These are phyloP conservation scores for Chionodraco myersi DNA, from an alignment of 2,113 vertebrate genomes.

Conservation along the genomic window DNA sequence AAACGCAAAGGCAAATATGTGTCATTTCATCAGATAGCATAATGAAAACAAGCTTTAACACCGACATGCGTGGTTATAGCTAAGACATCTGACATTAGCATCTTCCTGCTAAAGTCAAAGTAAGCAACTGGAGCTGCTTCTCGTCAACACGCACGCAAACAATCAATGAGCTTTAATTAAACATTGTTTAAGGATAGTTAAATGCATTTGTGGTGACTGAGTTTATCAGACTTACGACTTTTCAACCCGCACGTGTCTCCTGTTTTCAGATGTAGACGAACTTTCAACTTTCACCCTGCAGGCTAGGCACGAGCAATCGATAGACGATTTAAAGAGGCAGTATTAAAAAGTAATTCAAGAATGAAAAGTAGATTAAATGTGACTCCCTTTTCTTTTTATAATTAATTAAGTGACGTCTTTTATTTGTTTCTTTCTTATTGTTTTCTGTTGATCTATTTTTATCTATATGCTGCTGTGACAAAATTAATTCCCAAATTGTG, in stretches of 20 bases:
- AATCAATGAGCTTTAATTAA: accelerated
- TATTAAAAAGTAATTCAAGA: too few species aligned
- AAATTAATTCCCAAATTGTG: too few species aligned
- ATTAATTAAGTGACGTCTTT: too few species aligned
- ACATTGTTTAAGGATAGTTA: background rate
- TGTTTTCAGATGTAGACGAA: constrained; percentile 48
- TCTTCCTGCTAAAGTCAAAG: background rate
- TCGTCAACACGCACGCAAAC: background rate
- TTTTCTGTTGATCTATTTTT: too few species aligned
- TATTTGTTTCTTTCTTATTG: too few species aligned
- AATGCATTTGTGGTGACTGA: accelerated
- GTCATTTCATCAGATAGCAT: too few species aligned
- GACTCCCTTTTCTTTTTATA: too few species aligned
- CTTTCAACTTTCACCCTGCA: constrained; percentile 66
- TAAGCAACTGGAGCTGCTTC: background rate
- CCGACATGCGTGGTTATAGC: background rate
- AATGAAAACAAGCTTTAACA: background rate
- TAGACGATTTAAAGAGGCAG: background rate
- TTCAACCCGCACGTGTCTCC: constrained; percentile 71
- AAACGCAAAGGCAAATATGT: background rate
- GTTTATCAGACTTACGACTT: constrained; percentile 28
- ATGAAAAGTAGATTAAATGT: too few species aligned
- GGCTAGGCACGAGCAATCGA: constrained; percentile 55
- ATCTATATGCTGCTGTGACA: too few species aligned
- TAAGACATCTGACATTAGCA: constrained; percentile 9